Evolutionary conservation across 2,888 invertebrate species (phyloP).

Genomic region (Mimumesa dahlbomi): DNA sequence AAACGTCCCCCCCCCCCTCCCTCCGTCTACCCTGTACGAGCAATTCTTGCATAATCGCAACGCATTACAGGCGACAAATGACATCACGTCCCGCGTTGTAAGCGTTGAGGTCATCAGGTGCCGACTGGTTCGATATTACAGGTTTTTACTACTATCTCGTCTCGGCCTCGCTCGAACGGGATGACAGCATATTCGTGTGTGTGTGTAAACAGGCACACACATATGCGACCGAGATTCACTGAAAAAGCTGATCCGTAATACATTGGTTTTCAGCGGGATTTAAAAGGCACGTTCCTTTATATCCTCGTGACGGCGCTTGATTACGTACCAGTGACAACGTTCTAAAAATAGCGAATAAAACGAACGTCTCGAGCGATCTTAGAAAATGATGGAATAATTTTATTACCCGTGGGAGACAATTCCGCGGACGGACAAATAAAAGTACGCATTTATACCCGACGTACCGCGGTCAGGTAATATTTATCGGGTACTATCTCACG

Average conservation of each 20-base stretch:
- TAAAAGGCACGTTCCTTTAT: conserved; percentile 33
- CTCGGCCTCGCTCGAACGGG: conserved; percentile 37
- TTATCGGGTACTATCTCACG: no score
- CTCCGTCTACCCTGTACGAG: conserved; percentile 26
- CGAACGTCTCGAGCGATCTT: no score
- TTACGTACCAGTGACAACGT: conserved; percentile 8
- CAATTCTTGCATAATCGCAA: conserved; percentile 64
- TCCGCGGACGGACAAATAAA: no score
- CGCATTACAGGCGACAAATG: conserved; percentile 62
- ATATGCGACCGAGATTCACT: conserved; percentile 39
- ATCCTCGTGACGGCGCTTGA: conserved; percentile 20
- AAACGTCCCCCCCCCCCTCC: conserved; percentile 1
- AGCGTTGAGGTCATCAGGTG: conserved; percentile 66
- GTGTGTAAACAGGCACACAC: no score
- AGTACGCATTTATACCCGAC: no score
- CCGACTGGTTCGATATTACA: conserved; percentile 46
- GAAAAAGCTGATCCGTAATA: conserved; percentile 33
- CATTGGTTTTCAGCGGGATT: conserved; percentile 30
- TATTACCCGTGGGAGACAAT: no score
- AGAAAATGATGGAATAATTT: no score
- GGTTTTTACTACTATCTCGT: conserved; percentile 52
- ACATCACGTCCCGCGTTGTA: conserved; percentile 64
- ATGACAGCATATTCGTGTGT: conserved; percentile 24
- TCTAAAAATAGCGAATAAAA: conserved; percentile 39
- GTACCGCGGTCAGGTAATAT: no score